Percentiles rank a stretch among this genome's conserved stretches.
Evolutionary conservation across 2,113 vertebrate species (phyloP).

Genomic region (Psilopogon haemacephalus): DNA sequence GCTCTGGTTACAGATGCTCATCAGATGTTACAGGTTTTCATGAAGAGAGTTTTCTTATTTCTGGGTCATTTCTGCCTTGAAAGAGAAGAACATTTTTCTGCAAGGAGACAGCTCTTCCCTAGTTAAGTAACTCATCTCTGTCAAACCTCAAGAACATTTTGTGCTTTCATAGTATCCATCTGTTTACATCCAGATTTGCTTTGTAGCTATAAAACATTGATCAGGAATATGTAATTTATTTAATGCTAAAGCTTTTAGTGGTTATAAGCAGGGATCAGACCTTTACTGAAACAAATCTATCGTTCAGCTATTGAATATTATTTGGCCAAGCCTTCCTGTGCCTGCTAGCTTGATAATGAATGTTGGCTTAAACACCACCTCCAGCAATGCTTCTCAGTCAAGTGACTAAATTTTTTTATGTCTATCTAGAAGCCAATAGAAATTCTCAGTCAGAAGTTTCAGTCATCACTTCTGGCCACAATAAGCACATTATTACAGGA

Average conservation of each 20-base stretch:
- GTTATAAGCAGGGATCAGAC: slow-evolving; percentile 16
- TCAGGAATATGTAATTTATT: slow-evolving; percentile 51
- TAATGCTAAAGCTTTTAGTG: slow-evolving; percentile 43
- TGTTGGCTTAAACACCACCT: background rate
- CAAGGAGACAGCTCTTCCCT: background rate
- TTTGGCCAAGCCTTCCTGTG: background rate
- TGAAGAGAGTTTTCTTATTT: background rate
- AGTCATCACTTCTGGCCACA: background rate
- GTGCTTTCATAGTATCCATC: background rate
- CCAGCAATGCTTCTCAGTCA: background rate
- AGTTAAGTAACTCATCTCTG: slow-evolving; percentile 31
- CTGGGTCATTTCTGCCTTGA: background rate
- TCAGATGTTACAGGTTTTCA: background rate
- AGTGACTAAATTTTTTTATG: background rate
- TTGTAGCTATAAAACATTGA: slow-evolving; percentile 46
- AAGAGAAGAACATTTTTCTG: background rate
- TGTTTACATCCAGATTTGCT: slow-evolving; percentile 37
- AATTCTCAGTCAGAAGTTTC: background rate
- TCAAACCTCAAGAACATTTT: slow-evolving; percentile 50
- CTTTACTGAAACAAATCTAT: slow-evolving; percentile 1
- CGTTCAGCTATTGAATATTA: background rate
- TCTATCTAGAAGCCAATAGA: background rate
- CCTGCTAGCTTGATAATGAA: background rate
- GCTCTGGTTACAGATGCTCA: background rate
- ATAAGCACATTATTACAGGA: background rate